Evolutionary conservation across 1,140 invertebrate genomes (phyloP).

Genomic region (Zaprionus ornatus): DNA sequence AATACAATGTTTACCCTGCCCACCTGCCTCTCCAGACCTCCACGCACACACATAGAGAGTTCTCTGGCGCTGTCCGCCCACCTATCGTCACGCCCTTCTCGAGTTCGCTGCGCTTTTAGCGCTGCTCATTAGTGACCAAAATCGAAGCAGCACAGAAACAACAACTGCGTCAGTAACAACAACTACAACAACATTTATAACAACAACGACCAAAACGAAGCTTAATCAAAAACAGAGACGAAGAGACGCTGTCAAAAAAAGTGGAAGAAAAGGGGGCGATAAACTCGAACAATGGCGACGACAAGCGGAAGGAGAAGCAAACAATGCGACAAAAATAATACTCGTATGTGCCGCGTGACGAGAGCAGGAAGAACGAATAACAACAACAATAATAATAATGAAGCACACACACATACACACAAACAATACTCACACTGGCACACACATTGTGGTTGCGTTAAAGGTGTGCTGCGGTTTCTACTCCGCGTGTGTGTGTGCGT

Average conservation of each 20-base stretch:
- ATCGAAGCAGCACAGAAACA: conserved; percentile 64
- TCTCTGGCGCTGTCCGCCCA: conserved; percentile 15
- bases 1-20: conserved; percentile 65
- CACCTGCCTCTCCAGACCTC: background rate
- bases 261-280: background rate
- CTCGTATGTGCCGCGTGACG: conserved; percentile 44
- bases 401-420: conserved; percentile 32
- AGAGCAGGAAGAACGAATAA: conserved; percentile 52
- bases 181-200: conserved; percentile 52
- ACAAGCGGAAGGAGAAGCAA: conserved; percentile 66
- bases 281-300: conserved; percentile 68
- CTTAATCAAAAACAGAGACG: conserved; percentile 62
- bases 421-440: background rate
- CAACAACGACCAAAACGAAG: conserved; percentile 38
- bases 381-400: conserved; percentile 70
- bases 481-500: conserved; percentile 13
- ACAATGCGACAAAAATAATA: conserved; percentile 75
- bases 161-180: conserved; percentile 33
- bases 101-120: conserved; percentile 64
- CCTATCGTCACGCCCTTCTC: conserved; percentile 67
- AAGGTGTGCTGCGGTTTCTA: conserved; percentile 57
- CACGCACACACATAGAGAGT: background rate
- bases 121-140: conserved; percentile 77
- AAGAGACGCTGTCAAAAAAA: conserved; percentile 42
- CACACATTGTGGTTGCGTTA: conserved; percentile 51